Evolutionary conservation across 2,113 vertebrate genomes (phyloP).

Genomic region (Zosterops borbonicus): DNA sequence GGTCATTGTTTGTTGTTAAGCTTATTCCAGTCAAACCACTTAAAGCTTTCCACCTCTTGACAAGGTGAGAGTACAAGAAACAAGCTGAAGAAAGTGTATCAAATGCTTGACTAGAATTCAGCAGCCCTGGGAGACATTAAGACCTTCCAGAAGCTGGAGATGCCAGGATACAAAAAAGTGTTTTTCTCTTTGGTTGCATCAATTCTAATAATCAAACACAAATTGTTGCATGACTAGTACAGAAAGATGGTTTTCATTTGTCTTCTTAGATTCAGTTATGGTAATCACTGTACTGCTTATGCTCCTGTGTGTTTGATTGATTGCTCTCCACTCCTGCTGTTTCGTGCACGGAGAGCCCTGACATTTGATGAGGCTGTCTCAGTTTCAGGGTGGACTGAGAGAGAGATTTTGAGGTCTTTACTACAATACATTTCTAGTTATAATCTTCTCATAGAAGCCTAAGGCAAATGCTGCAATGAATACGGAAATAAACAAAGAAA

Average conservation of each 20-base stretch:
- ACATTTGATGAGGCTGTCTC: not conserved
- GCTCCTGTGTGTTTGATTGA: not conserved
- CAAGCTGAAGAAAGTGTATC: not conserved
- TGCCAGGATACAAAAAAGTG: not conserved
- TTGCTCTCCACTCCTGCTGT: not conserved
- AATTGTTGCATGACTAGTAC: not conserved
- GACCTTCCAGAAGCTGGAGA: not conserved
- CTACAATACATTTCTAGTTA: not conserved
- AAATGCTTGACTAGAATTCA: not conserved
- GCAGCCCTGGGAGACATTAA: not conserved
- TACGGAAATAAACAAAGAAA: conserved; percentile 6
- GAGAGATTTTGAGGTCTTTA: not conserved
- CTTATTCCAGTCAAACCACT: not conserved
- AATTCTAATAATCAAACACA: conserved; percentile 3
- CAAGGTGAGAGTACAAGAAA: not conserved
- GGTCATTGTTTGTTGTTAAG: not conserved
- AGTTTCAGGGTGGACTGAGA: not conserved
- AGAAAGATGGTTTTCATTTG: conserved; percentile 38
- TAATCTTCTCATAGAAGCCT: not conserved
- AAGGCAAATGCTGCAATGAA: not conserved
- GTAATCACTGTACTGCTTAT: conserved; percentile 3
- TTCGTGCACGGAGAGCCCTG: not conserved
- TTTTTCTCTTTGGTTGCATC: not conserved
- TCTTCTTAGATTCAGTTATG: conserved; percentile 16
- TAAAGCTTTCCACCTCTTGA: not conserved